Percentiles rank a stretch among this genome's conserved stretches.
These are phyloP conservation scores for Neomorphus geoffroyi DNA, from an alignment of 2,797 vertebrate genomes.

Conservation along the genomic window DNA sequence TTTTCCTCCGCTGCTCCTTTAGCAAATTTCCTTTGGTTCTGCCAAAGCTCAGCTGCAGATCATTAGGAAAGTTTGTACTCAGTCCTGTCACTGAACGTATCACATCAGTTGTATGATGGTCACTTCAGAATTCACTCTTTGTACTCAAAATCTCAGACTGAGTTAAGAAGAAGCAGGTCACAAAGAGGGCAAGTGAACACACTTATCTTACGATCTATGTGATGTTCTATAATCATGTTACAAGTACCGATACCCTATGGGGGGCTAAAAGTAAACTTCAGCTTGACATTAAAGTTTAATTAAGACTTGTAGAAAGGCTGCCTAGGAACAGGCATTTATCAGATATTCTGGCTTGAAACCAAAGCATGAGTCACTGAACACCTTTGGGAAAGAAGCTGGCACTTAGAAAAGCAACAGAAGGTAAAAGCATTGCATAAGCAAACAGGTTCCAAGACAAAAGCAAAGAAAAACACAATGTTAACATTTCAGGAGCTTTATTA, in stretches of 20 bases:
- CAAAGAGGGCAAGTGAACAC: not conserved
- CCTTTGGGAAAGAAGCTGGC: constrained; percentile 82
- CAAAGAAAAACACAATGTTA: constrained; percentile 68
- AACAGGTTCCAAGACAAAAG: constrained; percentile 74
- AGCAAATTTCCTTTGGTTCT: not conserved
- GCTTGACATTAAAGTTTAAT: constrained; percentile 81
- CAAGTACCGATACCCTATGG: constrained; percentile 2
- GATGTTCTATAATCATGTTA: constrained; percentile 26
- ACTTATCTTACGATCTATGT: not conserved
- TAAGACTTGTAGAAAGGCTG: constrained; percentile 78
- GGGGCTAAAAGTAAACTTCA: constrained; percentile 76
- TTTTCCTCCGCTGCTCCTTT: not conserved
- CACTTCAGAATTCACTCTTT: not conserved
- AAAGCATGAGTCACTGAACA: constrained; percentile 84
- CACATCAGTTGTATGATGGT: not conserved
- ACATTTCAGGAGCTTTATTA: constrained; percentile 48
- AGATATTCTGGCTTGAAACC: constrained; percentile 82
- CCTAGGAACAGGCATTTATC: constrained; percentile 81
- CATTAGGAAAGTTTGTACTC: not conserved
- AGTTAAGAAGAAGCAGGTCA: not conserved
- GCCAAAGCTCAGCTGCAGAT: not conserved
- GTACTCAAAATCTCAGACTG: not conserved
- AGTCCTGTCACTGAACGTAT: not conserved
- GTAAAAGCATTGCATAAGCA: constrained; percentile 74
- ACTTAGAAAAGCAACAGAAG: constrained; percentile 80